Evolutionary conservation across 2,888 invertebrate genomes (phyloP).

Genomic region (Phortica magna): DNA sequence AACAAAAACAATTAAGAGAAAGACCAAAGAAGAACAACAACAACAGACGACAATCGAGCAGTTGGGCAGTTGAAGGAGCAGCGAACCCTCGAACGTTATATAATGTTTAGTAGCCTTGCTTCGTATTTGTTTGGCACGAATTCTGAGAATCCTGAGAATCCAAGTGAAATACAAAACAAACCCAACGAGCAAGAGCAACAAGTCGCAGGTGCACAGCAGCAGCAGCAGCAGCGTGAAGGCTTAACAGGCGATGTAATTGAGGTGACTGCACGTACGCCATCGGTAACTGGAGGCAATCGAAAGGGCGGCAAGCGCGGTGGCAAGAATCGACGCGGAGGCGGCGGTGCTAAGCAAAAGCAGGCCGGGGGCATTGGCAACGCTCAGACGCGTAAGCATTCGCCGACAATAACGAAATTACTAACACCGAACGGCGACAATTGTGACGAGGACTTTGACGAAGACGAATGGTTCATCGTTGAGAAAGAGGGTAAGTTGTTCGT

Average conservation of each 20-base stretch:
- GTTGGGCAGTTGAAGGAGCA: neutral
- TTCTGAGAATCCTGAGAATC: slow-evolving; percentile 62
- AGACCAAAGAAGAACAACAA: neutral
- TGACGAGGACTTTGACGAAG: slow-evolving; percentile 75
- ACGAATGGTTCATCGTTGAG: slow-evolving; percentile 81
- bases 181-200: slow-evolving; percentile 48
- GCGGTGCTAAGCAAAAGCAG: slow-evolving; percentile 50
- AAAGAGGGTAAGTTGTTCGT: slow-evolving; percentile 72
- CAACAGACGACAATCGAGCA: neutral
- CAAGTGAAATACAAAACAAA: slow-evolving; percentile 50
- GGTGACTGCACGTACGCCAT: slow-evolving; percentile 74
- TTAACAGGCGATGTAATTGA: slow-evolving; percentile 65
- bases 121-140: slow-evolving; percentile 80
- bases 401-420: slow-evolving; percentile 61
- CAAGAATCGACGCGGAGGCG: slow-evolving; percentile 47
- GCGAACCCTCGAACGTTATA: slow-evolving; percentile 52
- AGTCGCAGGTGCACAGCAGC: slow-evolving; percentile 43
- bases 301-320: slow-evolving; percentile 41
- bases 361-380: slow-evolving; percentile 45
- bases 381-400: slow-evolving; percentile 54
- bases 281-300: slow-evolving; percentile 60
- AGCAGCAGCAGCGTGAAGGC: slow-evolving; percentile 49
- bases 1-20: slow-evolving; percentile 1
- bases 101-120: slow-evolving; percentile 82
- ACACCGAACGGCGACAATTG: slow-evolving; percentile 56